Evolutionary conservation across 2,888 invertebrate species (phyloP), one percentile per base, ranked within the genome.

Genomic region (Microchrysa polita): DNA sequence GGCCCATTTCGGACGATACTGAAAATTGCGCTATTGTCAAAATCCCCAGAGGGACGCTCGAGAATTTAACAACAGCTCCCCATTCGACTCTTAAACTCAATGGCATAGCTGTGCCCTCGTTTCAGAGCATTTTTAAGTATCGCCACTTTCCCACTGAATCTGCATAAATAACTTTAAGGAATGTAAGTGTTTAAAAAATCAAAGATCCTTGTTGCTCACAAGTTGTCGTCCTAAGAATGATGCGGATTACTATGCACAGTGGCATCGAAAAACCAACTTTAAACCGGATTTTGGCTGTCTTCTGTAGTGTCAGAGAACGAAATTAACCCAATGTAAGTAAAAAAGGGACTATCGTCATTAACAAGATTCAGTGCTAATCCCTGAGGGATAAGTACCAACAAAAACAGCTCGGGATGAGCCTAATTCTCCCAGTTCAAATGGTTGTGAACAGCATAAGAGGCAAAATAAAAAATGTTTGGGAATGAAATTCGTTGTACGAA

Each of bases 331-430:
- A 71, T 73, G 71, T 61, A 73, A 73, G 63, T 23, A 76, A 76
- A 75, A 76, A 76, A 74, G 74, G 76, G 76, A 76, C 74, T 60
- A 73, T 73, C 73, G 74, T 76, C 76, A 76, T 76, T 76, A 76
- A 76, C 76, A 76, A 74, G 76, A 76, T 76, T 76, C 76, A 76
- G 76, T 76, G 73, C 74, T 76, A 74, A 76, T 76, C 74, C 76
- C 76, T 63, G 55, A 71, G 76, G 76, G 74, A 73, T 76, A 76
- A 76, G 76, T 73, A 72, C 73, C 72, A 72, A 61, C 74, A 76
- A 73, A 55, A 71, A 72, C 67, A 61, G 67, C 63, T 40, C 16
- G 73, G 73, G 73, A 74, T 76, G 74, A 74, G 61, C 53, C 73
- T 71, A 67, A 71, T 71, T 60, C 44, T 53, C 63, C 14, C 27